Conservation (phyloP, 1,140 invertebrate species). For the Papilio helenus region DNA sequence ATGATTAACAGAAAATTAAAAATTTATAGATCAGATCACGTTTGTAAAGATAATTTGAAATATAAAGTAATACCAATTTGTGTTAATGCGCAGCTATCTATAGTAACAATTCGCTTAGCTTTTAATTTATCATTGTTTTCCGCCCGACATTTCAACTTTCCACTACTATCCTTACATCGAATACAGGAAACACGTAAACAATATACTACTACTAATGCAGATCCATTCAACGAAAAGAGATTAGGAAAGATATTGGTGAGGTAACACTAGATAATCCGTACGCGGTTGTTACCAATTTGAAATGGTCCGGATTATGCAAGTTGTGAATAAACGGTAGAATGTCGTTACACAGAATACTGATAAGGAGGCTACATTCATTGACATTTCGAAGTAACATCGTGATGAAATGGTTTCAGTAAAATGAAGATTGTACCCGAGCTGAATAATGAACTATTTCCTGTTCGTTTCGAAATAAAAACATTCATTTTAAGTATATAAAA, state of each 20-base stretch:
- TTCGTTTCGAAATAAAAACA: constrained; percentile 23
- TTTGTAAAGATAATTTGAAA: background rate
- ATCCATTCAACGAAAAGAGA: constrained; percentile 31
- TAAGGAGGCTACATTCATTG: constrained; percentile 47
- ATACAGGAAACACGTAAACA: background rate
- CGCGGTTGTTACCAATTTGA: constrained; percentile 49
- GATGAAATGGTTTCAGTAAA: constrained; percentile 50
- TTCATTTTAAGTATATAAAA: background rate
- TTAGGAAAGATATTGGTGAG: constrained; percentile 46
- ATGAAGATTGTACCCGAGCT: constrained; percentile 48
- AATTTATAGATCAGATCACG: background rate
- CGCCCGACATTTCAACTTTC: background rate
- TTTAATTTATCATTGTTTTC: constrained; percentile 19
- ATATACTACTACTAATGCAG: background rate
- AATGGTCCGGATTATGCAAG: constrained; percentile 58
- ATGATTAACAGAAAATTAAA: background rate
- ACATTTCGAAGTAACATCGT: constrained; percentile 44
- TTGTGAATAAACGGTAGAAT: constrained; percentile 50
- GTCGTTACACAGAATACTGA: constrained; percentile 55
- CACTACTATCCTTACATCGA: background rate
- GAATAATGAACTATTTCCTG: constrained; percentile 51
- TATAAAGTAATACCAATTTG: background rate
- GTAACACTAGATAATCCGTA: constrained; percentile 49
- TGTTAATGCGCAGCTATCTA: constrained; percentile 23
- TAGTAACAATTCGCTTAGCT: constrained; percentile 48